Evolutionary conservation across 2,888 invertebrate species (phyloP).

Genomic region (Athalia circularis): DNA sequence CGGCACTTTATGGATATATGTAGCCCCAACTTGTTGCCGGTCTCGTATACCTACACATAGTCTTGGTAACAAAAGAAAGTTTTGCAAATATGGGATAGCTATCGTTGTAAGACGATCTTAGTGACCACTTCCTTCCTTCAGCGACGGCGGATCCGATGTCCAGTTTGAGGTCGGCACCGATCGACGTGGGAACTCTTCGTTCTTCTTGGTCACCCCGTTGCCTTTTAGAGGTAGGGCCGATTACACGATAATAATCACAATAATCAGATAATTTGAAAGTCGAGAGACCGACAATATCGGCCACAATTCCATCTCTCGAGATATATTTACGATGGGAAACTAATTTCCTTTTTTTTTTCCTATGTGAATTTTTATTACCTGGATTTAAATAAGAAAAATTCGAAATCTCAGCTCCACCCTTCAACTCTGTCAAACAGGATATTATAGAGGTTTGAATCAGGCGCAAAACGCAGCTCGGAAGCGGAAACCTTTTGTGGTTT

Average conservation of each 20-base stretch:
- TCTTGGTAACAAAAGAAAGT: conserved; percentile 56
- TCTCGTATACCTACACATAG: neutral
- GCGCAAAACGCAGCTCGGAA: conserved; percentile 29
- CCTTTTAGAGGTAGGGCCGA: neutral
- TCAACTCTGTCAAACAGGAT: neutral
- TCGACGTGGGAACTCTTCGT: conserved; percentile 72
- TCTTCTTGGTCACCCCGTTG: conserved; percentile 51
- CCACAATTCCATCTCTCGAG: neutral
- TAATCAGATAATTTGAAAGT: conserved; percentile 2
- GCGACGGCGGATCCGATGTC: conserved; percentile 69
- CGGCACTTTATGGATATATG: no score
- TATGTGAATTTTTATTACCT: neutral
- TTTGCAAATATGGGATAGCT: conserved; percentile 63
- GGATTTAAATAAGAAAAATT: neutral
- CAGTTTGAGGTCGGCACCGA: conserved; percentile 72
- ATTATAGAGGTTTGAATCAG: conserved; percentile 25
- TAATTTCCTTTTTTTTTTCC: no score
- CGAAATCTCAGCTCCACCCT: neutral
- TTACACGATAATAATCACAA: conserved; percentile 22
- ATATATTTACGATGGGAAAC: neutral
- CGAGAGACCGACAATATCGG: conserved; percentile 16
- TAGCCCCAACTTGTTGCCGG: neutral
- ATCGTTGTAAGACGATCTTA: conserved; percentile 70
- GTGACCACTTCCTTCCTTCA: conserved; percentile 72
- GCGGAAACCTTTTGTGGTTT: conserved; percentile 40